Evolutionary conservation across 2,888 invertebrate species (phyloP).

Genomic region (Mesorhabditis belari): DNA sequence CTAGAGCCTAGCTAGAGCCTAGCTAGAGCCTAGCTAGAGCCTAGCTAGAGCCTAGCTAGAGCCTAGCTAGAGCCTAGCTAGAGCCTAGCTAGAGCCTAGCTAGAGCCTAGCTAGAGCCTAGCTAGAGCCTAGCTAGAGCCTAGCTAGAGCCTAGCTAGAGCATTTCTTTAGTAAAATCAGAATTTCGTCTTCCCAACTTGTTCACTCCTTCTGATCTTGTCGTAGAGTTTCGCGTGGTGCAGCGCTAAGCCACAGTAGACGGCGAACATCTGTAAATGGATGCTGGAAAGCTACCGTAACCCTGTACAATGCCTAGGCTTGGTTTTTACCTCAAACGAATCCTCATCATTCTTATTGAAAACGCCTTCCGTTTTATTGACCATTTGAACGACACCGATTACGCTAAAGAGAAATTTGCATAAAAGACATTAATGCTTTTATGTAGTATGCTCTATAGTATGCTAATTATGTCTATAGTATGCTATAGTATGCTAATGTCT

Average conservation of each 20-base stretch:
- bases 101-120: not conserved
- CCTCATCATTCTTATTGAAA: constrained; percentile 68
- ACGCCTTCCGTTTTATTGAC: constrained; percentile 61
- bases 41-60: not conserved
- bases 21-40: not conserved
- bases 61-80: not conserved
- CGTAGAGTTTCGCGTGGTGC: constrained; percentile 77
- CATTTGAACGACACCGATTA: constrained; percentile 83
- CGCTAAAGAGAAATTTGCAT: no score
- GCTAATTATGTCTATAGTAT: no score
- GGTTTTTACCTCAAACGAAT: constrained; percentile 64
- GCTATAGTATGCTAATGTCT: no score
- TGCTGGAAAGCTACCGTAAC: not conserved
- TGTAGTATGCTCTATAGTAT: no score
- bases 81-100: not conserved
- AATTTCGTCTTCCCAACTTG: constrained; percentile 54
- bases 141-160: not conserved
- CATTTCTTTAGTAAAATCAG: no score
- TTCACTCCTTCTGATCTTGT: constrained; percentile 73
- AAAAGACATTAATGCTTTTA: no score
- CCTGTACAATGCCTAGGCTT: not conserved
- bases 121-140: not conserved
- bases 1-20: not conserved
- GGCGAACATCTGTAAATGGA: constrained; percentile 64
- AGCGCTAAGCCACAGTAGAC: constrained; percentile 78